Evolutionary conservation across 2,113 vertebrate species (phyloP).

Genomic region (Falco punctatus): DNA sequence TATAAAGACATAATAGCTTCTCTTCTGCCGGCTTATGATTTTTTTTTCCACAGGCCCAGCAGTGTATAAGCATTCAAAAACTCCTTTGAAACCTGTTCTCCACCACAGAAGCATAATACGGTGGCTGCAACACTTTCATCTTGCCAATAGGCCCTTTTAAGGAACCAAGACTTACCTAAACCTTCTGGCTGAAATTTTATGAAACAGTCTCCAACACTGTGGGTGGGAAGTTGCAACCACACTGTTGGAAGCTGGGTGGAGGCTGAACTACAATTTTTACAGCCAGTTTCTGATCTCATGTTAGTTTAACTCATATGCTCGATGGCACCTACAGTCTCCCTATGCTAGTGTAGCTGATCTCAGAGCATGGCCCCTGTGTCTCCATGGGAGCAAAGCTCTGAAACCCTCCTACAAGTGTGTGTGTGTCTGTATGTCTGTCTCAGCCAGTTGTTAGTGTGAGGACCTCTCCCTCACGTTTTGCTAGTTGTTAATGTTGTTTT

Average conservation of each 20-base stretch:
- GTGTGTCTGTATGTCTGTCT: not conserved
- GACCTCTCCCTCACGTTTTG: not conserved
- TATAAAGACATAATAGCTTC: not conserved
- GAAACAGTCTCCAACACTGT: not conserved
- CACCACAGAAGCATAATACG: not conserved
- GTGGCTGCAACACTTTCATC: not conserved
- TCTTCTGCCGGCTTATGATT: not conserved
- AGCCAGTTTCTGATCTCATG: constrained; percentile 60
- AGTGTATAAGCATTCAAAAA: not conserved
- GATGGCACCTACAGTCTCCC: not conserved
- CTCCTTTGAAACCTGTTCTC: not conserved
- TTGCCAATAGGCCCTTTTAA: not conserved
- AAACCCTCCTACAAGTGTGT: not conserved
- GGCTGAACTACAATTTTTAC: constrained; percentile 1
- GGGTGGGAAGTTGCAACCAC: constrained; percentile 43
- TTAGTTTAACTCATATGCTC: constrained; percentile 12
- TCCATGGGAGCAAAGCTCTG: not conserved
- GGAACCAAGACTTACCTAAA: not conserved
- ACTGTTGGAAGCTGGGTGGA: constrained; percentile 38
- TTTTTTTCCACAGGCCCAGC: not conserved
- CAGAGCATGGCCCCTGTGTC: not conserved
- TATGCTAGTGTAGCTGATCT: not conserved
- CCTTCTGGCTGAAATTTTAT: not conserved
- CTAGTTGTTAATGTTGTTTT: not conserved
- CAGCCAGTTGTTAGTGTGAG: not conserved